Conservation (phyloP, 2,797 vertebrate species). For the Spinus pinus region DNA sequence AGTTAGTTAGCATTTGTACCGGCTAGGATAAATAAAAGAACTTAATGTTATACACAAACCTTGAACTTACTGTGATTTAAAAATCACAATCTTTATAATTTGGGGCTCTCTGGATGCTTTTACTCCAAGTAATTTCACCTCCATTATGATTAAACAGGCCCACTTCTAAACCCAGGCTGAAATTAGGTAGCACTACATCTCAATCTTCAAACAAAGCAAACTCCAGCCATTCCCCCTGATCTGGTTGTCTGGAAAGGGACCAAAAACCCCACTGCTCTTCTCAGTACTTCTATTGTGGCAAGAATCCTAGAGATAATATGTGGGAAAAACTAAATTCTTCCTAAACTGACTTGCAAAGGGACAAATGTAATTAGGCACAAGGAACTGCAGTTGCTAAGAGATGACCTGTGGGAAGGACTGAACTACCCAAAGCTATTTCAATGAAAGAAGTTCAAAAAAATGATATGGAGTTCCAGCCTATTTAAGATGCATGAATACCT, state of each 20-base stretch:
- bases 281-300: not conserved
- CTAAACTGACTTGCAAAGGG: not conserved
- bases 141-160: not conserved
- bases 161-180: not conserved
- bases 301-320: rapidly evolving
- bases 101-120: not conserved
- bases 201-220: not conserved
- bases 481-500: not conserved
- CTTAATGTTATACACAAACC: not conserved
- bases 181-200: not conserved
- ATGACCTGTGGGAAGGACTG: not conserved
- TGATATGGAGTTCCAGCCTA: not conserved
- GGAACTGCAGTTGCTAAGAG: not conserved
- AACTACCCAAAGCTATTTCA: not conserved
- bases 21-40: not conserved
- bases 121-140: not conserved
- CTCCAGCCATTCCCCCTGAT: not conserved
- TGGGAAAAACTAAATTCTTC: not conserved
- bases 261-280: not conserved
- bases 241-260: not conserved
- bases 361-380: not conserved
- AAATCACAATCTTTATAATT: not conserved
- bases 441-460: not conserved
- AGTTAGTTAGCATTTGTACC: not conserved
- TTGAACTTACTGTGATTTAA: not conserved